Percentiles rank a stretch among this genome's conserved stretches.
phyloP scores from a whole-genome alignment of 2,888 invertebrate genomes.

The Pristionchus fissidentatus region DNA sequence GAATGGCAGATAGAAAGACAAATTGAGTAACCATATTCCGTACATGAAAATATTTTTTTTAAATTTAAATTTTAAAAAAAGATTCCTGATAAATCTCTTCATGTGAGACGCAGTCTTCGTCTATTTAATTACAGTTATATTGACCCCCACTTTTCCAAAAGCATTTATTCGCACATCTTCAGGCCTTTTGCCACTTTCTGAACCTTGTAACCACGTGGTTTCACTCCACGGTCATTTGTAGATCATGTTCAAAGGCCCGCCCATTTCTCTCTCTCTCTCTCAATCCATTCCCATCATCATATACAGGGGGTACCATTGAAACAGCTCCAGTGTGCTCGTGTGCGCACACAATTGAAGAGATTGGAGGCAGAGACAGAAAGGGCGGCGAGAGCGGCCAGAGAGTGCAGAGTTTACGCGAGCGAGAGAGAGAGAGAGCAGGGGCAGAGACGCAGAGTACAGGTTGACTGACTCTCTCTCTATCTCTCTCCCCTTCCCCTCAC shows the following conservation, averaged over 20 bases:
- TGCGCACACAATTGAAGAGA: background rate
- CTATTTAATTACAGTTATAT: too few relatives aligned
- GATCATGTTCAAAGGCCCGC: background rate
- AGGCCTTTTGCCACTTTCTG: too few relatives aligned
- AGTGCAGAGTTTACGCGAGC: background rate
- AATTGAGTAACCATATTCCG: too few relatives aligned
- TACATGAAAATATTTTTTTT: too few relatives aligned
- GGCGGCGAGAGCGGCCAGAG: background rate
- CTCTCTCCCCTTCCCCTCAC: background rate
- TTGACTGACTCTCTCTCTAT: background rate
- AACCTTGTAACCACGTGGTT: background rate
- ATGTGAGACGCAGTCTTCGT: too few relatives aligned
- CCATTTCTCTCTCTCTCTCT: slow-evolving; percentile 23
- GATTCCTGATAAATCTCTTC: too few relatives aligned
- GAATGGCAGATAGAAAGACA: too few relatives aligned
- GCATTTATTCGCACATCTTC: too few relatives aligned
- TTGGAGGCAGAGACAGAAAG: slow-evolving; percentile 7
- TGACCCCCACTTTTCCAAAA: too few relatives aligned
- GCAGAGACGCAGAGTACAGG: slow-evolving; percentile 25
- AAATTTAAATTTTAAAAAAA: too few relatives aligned
- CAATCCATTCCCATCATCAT: background rate
- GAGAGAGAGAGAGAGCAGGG: too few relatives aligned
- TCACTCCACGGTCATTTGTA: background rate
- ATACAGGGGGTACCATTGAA: background rate
- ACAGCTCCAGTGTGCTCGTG: background rate